Evolutionary conservation across 2,888 invertebrate genomes (phyloP).

Genomic region (Electrophaes corylata): DNA sequence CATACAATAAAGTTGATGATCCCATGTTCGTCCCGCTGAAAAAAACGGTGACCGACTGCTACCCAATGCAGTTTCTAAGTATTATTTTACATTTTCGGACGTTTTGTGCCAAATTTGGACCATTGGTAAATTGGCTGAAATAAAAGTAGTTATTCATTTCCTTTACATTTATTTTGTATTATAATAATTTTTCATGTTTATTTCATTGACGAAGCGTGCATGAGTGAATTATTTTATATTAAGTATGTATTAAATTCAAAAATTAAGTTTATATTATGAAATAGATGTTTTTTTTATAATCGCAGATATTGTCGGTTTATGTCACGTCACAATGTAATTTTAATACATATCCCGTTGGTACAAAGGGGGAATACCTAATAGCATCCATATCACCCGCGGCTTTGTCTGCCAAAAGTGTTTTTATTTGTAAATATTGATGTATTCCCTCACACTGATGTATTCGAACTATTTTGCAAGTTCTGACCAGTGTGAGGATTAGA

Average conservation of each 20-base stretch:
- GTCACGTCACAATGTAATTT: slow-evolving; percentile 58
- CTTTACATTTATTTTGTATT: slow-evolving; percentile 49
- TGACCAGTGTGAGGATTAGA: slow-evolving; percentile 33
- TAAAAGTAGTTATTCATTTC: slow-evolving; percentile 47
- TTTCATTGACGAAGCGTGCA: slow-evolving; percentile 54
- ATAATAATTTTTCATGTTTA: slow-evolving; percentile 33
- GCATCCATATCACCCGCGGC: slow-evolving; percentile 69
- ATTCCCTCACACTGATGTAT: slow-evolving; percentile 13
- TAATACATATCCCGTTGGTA: slow-evolving; percentile 72
- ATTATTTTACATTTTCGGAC: slow-evolving; percentile 68
- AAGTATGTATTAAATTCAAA: slow-evolving; percentile 26
- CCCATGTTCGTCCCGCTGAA: slow-evolving; percentile 13
- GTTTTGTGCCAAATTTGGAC: slow-evolving; percentile 78
- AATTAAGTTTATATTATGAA: slow-evolving; percentile 14
- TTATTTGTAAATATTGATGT: slow-evolving; percentile 66
- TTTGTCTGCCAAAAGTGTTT: slow-evolving; percentile 57
- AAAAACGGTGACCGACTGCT: slow-evolving; percentile 16
- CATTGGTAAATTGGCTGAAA: slow-evolving; percentile 63
- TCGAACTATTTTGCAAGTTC: slow-evolving; percentile 11
- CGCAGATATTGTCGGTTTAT: slow-evolving; percentile 36
- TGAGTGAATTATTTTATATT: slow-evolving; percentile 47
- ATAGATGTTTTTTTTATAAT: slow-evolving; percentile 21
- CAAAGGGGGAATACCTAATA: slow-evolving; percentile 60
- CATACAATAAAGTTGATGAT: slow-evolving; percentile 22
- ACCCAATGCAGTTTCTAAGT: slow-evolving; percentile 48